A percentile compares a stretch with the other conserved stretches of the same genome.
These are phyloP conservation scores for Drosophila kuntzei DNA, from an alignment of 2,888 invertebrate species.

Conservation along the genomic window DNA sequence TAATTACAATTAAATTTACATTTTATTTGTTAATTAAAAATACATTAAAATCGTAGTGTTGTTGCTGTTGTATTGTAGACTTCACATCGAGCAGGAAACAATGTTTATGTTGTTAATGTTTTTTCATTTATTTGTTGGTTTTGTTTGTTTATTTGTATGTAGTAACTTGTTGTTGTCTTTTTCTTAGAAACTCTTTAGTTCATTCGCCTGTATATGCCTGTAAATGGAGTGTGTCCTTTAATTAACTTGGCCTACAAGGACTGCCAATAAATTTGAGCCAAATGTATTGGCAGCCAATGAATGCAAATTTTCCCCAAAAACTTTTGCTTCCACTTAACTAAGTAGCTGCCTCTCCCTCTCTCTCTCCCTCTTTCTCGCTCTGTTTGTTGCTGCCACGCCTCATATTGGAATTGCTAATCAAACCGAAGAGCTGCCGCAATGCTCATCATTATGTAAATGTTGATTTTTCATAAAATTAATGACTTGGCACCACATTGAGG, in stretches of 20 bases:
- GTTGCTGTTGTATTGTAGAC: slow-evolving; percentile 50
- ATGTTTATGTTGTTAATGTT: slow-evolving; percentile 30
- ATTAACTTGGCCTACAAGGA: slow-evolving; percentile 30
- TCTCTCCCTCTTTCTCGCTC: not conserved
- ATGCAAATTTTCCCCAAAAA: slow-evolving; percentile 40
- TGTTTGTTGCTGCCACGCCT: slow-evolving; percentile 43
- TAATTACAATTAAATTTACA: slow-evolving; percentile 21
- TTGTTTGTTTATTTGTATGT: slow-evolving; percentile 26
- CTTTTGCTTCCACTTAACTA: slow-evolving; percentile 25
- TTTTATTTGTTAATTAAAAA: slow-evolving; percentile 41
- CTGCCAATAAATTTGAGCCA: slow-evolving; percentile 32
- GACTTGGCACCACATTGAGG: slow-evolving; percentile 62
- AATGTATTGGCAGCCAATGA: slow-evolving; percentile 38
- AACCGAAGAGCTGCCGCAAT: slow-evolving; percentile 46
- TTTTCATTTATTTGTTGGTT: slow-evolving; percentile 12
- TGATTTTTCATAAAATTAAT: slow-evolving; percentile 72
- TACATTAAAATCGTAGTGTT: slow-evolving; percentile 62
- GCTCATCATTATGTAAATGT: slow-evolving; percentile 72
- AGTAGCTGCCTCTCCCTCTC: slow-evolving; percentile 22
- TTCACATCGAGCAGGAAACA: slow-evolving; percentile 68
- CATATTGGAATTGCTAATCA: slow-evolving; percentile 62
- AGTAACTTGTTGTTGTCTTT: slow-evolving; percentile 50
- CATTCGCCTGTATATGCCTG: slow-evolving; percentile 11
- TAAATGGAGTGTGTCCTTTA: slow-evolving; percentile 38
- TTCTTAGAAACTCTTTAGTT: slow-evolving; percentile 37